A percentile compares a stretch with the other conserved stretches of the same genome.
phyloP scores from a whole-genome alignment of 1,140 invertebrate species.

The Ptiloglossa arizonensis region DNA sequence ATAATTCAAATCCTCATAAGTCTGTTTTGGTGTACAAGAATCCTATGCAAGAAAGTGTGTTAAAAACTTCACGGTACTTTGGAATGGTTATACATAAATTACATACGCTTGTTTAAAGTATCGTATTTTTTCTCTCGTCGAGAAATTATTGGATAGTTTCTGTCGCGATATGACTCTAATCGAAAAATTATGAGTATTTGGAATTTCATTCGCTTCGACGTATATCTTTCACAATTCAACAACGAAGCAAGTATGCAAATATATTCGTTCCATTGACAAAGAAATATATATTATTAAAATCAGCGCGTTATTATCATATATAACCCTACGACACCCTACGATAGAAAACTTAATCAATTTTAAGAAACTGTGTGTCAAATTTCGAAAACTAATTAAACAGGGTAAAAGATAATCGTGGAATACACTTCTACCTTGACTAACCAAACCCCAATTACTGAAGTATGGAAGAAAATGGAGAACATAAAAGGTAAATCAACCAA shows the following conservation, averaged over 20 bases:
- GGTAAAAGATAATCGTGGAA: constrained; percentile 28
- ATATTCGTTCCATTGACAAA: too few species aligned
- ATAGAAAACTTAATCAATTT: constrained; percentile 6
- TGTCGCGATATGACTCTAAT: neutral
- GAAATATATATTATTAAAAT: too few species aligned
- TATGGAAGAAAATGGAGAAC: constrained; percentile 8
- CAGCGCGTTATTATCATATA: too few species aligned
- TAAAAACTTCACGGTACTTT: neutral
- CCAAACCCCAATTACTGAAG: constrained; percentile 3
- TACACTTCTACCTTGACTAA: neutral
- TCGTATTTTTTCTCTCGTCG: neutral
- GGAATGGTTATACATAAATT: neutral
- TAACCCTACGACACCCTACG: too few species aligned
- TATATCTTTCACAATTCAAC: too few species aligned
- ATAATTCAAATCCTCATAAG: constrained; percentile 49
- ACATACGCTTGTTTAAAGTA: neutral
- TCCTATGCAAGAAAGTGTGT: neutral
- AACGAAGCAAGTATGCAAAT: neutral
- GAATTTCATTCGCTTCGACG: neutral
- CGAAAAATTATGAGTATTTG: neutral
- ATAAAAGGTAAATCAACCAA: neutral
- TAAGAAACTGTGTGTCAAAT: constrained; percentile 57
- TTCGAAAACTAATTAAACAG: constrained; percentile 34
- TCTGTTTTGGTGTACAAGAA: constrained; percentile 7
- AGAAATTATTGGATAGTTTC: constrained; percentile 1